phyloP scores from a whole-genome alignment of 2,888 invertebrate genomes.

The Nipponacmea schrenckii region DNA sequence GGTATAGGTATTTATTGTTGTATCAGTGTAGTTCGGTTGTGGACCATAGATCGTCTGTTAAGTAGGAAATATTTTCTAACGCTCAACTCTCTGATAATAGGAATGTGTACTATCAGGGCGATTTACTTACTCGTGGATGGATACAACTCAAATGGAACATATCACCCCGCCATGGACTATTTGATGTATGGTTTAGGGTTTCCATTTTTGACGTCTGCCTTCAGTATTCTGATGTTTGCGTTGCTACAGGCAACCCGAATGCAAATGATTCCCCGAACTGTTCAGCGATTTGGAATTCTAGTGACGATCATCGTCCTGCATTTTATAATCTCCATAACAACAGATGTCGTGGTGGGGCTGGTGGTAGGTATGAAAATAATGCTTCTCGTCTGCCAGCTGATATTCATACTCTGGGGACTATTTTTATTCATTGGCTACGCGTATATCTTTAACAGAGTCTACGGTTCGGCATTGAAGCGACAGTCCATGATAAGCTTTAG shows the following conservation, averaged over 20 bases:
- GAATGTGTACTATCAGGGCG: slow-evolving; percentile 80
- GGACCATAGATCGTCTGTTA: slow-evolving; percentile 86
- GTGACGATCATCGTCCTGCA: slow-evolving; percentile 83
- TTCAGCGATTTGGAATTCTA: slow-evolving; percentile 83
- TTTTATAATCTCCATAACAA: slow-evolving; percentile 81
- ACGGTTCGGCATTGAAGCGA: slow-evolving; percentile 55
- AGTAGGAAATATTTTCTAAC: slow-evolving; percentile 89
- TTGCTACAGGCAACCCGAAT: slow-evolving; percentile 80
- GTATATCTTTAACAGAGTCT: slow-evolving; percentile 60
- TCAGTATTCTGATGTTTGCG: slow-evolving; percentile 87
- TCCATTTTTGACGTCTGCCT: slow-evolving; percentile 88
- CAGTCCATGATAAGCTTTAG: slow-evolving; percentile 53
- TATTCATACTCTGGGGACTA: slow-evolving; percentile 86
- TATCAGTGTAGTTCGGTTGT: slow-evolving; percentile 86
- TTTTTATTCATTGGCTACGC: slow-evolving; percentile 86
- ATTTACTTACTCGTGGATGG: slow-evolving; percentile 91
- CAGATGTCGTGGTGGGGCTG: slow-evolving; percentile 75
- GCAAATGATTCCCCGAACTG: slow-evolving; percentile 65
- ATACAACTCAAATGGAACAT: slow-evolving; percentile 85
- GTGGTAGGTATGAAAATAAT: slow-evolving; percentile 48
- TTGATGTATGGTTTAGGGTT: slow-evolving; percentile 86
- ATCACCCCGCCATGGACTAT: slow-evolving; percentile 81
- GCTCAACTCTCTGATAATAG: slow-evolving; percentile 83
- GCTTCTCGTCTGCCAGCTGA: slow-evolving; percentile 75
- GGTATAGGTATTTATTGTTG: slow-evolving; percentile 86